Base-by-base conservation (phyloP, 2,113 vertebrate species). In the Anguilla japonica region DNA sequence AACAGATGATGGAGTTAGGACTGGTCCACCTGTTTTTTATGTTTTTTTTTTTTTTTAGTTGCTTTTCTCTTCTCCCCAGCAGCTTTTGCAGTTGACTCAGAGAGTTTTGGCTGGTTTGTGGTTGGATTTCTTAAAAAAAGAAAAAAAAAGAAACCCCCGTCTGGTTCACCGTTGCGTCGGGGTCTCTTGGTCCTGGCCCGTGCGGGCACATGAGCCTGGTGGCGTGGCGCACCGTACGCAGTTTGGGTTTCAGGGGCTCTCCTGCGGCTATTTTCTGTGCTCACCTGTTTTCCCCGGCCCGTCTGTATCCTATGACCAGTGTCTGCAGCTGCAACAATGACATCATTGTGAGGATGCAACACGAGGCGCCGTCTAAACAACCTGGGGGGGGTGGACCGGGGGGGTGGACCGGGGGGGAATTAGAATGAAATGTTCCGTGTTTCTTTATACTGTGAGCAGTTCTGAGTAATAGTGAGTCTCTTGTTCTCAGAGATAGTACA, bases 291-390 rank as follows among this genome's bases (percentile, higher is more conserved):
- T 34, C 34, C 9, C 71, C 71, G 34, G 71, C 5, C 71, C 2
- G 26, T 75, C 26, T 75, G 71, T 75, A 75, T 75, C 71, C n/a
- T n/a, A 9, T 75, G 71, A 75, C n/a, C 71, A 75, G 13, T 34
- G 71, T 75, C 71, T 75, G 71, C 71, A 29, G n/a, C 71, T 75
- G 71, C 11, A 75, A 75, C 71, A 75, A 34, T 75, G 71, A 75
- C 5, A 34, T 75, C 71, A 75, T 75, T 75, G 71, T 75, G n/a
- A 29, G 71, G 71, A 75, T 34, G 71, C 71, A 75, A 75, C 34
- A 34, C 11, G 26, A 75, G 71, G 71, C 71, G 71, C 26, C n/a
- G 5, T 75, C 34, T 75, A 34, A 75, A 34, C 71, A 75, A 75
- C 71, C 71, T 53, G 50, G 50, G 50, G 50, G 9, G 50, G 50